These are phyloP conservation scores for Laspeyria flexula DNA, from an alignment of 2,888 invertebrate species.

Conservation along the genomic window DNA sequence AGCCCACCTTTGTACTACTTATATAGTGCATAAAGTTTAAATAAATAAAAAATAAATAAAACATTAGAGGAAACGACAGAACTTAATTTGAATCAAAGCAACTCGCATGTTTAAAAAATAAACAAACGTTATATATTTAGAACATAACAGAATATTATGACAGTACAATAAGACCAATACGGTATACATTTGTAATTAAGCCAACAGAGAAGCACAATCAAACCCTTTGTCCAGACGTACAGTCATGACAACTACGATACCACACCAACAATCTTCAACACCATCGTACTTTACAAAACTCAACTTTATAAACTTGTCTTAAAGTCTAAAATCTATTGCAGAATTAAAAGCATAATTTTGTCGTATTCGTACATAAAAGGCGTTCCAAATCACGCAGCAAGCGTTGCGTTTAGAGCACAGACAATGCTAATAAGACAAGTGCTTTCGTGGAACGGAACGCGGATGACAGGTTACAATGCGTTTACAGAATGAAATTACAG, in stretches of 20 bases:
- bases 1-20: too few species aligned
- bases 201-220: constrained; percentile 63
- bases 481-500: constrained; percentile 31
- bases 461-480: constrained; percentile 71
- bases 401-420: constrained; percentile 63
- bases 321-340: constrained; percentile 15
- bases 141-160: constrained; percentile 45
- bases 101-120: background rate
- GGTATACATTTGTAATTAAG: constrained; percentile 68
- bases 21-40: too few species aligned
- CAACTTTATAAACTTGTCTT: constrained; percentile 23
- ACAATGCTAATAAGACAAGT: constrained; percentile 79
- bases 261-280: constrained; percentile 30
- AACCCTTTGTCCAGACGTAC: constrained; percentile 64
- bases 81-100: background rate
- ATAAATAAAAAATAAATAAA: too few species aligned
- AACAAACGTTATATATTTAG: constrained; percentile 28
- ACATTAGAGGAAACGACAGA: too few species aligned
- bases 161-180: constrained; percentile 57
- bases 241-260: constrained; percentile 57
- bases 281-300: constrained; percentile 13
- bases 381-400: constrained; percentile 73
- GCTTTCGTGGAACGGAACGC: constrained; percentile 63
- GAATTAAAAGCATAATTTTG: constrained; percentile 33
- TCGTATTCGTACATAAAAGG: constrained; percentile 65